Percentiles rank a stretch among this genome's conserved stretches.
Evolutionary conservation across 2,888 invertebrate species (phyloP).

Genomic region (Drosophila colorata): DNA sequence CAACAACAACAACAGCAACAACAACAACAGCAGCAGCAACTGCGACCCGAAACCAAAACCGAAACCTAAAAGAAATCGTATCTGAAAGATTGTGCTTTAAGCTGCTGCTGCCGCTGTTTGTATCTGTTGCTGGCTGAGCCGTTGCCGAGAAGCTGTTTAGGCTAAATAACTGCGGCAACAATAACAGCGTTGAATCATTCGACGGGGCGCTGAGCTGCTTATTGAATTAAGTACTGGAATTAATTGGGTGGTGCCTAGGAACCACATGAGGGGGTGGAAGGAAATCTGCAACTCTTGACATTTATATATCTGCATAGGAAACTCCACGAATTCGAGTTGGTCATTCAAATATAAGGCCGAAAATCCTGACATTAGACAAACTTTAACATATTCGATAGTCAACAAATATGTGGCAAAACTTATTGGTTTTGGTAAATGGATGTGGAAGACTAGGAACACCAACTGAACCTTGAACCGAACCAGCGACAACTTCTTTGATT

Average conservation of each 20-base stretch:
- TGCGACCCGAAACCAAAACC: conserved; percentile 41
- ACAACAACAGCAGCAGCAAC: conserved; percentile 37
- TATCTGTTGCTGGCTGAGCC: conserved; percentile 51
- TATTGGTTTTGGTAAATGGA: no score
- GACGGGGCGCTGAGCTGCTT: conserved; percentile 35
- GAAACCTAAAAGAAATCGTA: conserved; percentile 78
- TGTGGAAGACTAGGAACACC: no score
- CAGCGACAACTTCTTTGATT: no score
- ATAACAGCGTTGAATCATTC: conserved; percentile 48
- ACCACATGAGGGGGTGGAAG: neutral
- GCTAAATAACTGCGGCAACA: conserved; percentile 49
- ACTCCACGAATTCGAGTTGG: neutral
- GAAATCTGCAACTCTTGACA: conserved; percentile 27
- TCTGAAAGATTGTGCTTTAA: conserved; percentile 68
- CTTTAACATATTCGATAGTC: no score
- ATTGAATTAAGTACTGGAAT: conserved; percentile 40
- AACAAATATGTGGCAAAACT: no score
- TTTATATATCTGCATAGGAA: conserved; percentile 16
- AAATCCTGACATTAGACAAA: neutral
- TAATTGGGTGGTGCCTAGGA: conserved; percentile 25
- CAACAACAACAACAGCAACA: conserved; percentile 39
- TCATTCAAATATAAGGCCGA: neutral
- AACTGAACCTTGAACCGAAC: no score
- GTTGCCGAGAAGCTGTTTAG: conserved; percentile 42
- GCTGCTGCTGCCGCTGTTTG: conserved; percentile 40